Conservation (phyloP, 2,888 invertebrate genomes). For the Linnaemya tessellans region DNA sequence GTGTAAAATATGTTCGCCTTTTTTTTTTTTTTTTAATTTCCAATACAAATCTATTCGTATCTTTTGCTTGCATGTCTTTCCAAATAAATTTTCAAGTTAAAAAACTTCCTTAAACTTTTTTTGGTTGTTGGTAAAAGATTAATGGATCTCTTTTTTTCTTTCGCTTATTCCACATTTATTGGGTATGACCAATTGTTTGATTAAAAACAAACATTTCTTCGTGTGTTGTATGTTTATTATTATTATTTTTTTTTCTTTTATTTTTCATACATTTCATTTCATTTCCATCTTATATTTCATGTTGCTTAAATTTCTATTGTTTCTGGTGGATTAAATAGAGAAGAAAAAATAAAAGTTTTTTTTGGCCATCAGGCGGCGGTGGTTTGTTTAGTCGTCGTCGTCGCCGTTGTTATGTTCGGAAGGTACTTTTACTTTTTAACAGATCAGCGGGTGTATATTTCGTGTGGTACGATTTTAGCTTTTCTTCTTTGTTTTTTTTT, state of each 20-base stretch:
- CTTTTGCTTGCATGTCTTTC: conserved; percentile 42
- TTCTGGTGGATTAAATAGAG: conserved; percentile 29
- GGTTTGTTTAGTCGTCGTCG: neutral
- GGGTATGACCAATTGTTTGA: conserved; percentile 69
- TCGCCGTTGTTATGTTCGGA: conserved; percentile 1
- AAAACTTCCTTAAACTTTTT: conserved; percentile 63
- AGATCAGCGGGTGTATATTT: conserved; percentile 70
- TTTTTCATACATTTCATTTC: neutral
- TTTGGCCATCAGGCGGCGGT: conserved; percentile 34
- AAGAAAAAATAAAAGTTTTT: conserved; percentile 54
- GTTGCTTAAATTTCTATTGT: conserved; percentile 60
- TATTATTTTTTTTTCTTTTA: neutral
- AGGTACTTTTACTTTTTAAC: conserved; percentile 64
- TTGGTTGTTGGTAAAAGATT: conserved; percentile 18
- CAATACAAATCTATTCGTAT: neutral
- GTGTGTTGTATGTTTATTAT: neutral
- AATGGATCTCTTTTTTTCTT: conserved; percentile 40
- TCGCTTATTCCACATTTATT: conserved; percentile 49
- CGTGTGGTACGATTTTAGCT: conserved; percentile 17
- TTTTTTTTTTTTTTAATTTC: neutral
- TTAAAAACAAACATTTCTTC: conserved; percentile 52
- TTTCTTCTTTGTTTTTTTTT: conserved; percentile 9
- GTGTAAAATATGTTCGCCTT: no score
- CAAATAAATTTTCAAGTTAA: conserved; percentile 28
- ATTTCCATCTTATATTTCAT: conserved; percentile 27